Evolutionary conservation across 2,113 vertebrate species (phyloP), one percentile per base, ranked within the genome.

Genomic region (Suncus etruscus): DNA sequence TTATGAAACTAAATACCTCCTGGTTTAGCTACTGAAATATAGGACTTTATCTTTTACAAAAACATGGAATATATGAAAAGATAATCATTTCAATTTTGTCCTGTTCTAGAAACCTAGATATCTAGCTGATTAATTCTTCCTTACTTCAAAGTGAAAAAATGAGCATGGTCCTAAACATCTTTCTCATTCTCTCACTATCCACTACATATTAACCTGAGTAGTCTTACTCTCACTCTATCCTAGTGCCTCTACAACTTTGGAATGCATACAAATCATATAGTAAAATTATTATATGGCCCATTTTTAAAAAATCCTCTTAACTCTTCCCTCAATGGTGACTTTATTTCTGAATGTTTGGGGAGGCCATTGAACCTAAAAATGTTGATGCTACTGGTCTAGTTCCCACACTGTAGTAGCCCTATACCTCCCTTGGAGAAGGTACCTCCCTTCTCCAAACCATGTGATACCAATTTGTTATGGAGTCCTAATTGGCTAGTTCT

Each of bases 231-330:
- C 48, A 39, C 18, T 69, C 77, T 45, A 1, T 25, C 14, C 4
- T 11, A 31, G 48, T 7, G 15, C 20, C 24, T 89, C 45, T 39
- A 8, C 18, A 63, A 74, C 4, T 24, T 9, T 31, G 51, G n/a
- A 16, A 25, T 2, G 3, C 22, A 69, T 10, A 61, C 6, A 1
- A 5, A 7, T 51, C 24, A 66, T 27, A 0, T 0, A 0, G n/a
- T 8, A 1, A 14, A 2, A 7, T 48, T 48, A 7, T n/a, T 11
- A 29, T 12, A 72, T n/a, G 2, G 25, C 11, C 9, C 3, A 51
- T 11, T 4, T 45, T 54, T 15, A 15, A 0, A 15, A 0, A 29
- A 15, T 7, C 45, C 8, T 8, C 24, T 29, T 29, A 29, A 39
- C 11, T 66, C 1, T 8, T 20, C 9, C 0, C 11, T 4, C 1